Evolutionary conservation across 2,888 invertebrate species (phyloP).

Genomic region (Lasioglossum calceatum): DNA sequence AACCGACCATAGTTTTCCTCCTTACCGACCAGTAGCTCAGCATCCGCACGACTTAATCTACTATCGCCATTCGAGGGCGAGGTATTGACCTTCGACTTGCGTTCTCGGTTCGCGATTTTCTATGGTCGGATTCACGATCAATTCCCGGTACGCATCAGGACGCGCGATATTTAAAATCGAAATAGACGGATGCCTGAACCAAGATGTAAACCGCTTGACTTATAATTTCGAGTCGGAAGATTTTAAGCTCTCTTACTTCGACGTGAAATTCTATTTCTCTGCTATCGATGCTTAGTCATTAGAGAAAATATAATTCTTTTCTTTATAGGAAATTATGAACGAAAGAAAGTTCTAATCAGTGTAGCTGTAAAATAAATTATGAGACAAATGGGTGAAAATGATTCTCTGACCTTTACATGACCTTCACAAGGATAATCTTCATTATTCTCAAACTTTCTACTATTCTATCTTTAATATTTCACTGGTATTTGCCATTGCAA

Average conservation of each 20-base stretch:
- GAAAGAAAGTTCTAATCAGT: neutral
- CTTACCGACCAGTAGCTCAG: conserved; percentile 66
- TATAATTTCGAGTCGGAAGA: neutral
- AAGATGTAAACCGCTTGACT: neutral
- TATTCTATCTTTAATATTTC: neutral
- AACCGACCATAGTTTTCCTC: conserved; percentile 70
- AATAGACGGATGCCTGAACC: neutral
- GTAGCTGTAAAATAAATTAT: neutral
- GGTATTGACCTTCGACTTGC: neutral
- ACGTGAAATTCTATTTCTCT: no score
- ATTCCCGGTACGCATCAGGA: neutral
- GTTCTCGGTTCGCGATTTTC: neutral
- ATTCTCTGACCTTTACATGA: no score
- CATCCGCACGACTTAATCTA: conserved; percentile 10
- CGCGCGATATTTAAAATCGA: neutral
- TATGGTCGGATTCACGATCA: neutral
- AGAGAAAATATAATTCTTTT: no score
- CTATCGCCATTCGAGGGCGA: neutral
- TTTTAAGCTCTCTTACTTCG: neutral
- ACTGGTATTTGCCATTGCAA: neutral
- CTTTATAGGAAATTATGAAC: neutral
- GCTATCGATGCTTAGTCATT: no score
- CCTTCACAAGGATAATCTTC: neutral
- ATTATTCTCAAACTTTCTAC: neutral
- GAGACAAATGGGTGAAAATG: no score